Evolutionary conservation across 2,888 invertebrate genomes (phyloP).

Genomic region (Dioctria linearis): DNA sequence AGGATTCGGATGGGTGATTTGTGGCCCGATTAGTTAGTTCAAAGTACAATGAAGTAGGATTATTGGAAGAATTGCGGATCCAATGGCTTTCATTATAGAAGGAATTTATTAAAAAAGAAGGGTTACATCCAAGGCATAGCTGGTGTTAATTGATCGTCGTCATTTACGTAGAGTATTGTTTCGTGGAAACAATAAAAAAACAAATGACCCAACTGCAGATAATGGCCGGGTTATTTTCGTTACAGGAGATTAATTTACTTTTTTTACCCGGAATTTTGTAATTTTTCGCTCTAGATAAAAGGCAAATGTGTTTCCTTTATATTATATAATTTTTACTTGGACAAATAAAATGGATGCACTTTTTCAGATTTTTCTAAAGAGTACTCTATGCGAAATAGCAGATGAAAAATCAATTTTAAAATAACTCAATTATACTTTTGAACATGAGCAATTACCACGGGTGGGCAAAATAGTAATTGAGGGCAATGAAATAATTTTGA

Average conservation of each 20-base stretch:
- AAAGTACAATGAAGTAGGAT: slow-evolving; percentile 48
- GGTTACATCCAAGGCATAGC: slow-evolving; percentile 7
- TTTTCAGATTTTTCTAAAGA: too few species aligned
- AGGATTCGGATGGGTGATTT: slow-evolving; percentile 53
- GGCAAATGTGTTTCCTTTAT: too few species aligned
- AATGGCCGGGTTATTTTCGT: slow-evolving; percentile 26
- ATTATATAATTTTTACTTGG: too few species aligned
- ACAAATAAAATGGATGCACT: too few species aligned
- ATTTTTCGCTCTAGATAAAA: too few species aligned
- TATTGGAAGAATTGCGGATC: slow-evolving; percentile 35
- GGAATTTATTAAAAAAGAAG: slow-evolving; percentile 36
- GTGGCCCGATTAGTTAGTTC: slow-evolving; percentile 53
- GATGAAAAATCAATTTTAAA: too few species aligned
- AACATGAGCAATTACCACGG: too few species aligned
- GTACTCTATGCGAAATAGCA: too few species aligned
- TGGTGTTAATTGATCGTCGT: slow-evolving; percentile 47
- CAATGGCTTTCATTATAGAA: slow-evolving; percentile 41
- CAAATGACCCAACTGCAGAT: slow-evolving; percentile 26
- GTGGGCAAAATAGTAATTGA: too few species aligned
- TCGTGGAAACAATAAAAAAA: slow-evolving; percentile 32
- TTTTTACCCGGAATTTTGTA: background rate
- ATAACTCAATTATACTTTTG: too few species aligned
- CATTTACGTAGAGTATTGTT: slow-evolving; percentile 34
- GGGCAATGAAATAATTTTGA: too few species aligned
- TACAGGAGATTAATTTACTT: slow-evolving; percentile 33